Conservation (phyloP, 2,888 invertebrate species). For the Rhodophaea formosa region DNA sequence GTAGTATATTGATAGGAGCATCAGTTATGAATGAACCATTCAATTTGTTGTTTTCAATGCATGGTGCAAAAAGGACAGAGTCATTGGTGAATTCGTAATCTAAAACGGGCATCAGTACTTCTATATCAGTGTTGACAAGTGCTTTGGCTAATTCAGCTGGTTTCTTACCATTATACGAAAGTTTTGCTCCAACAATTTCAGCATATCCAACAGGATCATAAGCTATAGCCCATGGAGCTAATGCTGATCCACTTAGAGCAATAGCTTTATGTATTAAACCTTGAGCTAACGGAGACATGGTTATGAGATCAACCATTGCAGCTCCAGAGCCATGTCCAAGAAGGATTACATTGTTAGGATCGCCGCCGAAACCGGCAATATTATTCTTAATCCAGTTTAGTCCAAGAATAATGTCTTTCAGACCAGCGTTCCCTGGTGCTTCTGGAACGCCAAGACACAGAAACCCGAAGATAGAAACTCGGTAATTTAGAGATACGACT, state of each 20-base stretch:
- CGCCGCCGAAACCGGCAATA: constrained; percentile 87
- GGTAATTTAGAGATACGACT: constrained; percentile 84
- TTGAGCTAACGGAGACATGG: constrained; percentile 50
- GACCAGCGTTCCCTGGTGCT: constrained; percentile 91
- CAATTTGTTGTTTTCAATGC: constrained; percentile 52
- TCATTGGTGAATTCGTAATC: constrained; percentile 57
- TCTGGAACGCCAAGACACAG: constrained; percentile 80
- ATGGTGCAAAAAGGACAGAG: constrained; percentile 65
- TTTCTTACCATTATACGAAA: constrained; percentile 49
- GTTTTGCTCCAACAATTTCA: constrained; percentile 42
- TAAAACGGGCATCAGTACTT: constrained; percentile 43
- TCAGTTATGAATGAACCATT: constrained; percentile 52
- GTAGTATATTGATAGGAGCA: constrained; percentile 55
- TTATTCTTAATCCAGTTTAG: constrained; percentile 88
- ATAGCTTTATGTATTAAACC: constrained; percentile 63
- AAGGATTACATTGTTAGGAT: constrained; percentile 87
- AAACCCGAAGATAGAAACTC: constrained; percentile 88
- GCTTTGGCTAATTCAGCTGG: constrained; percentile 46
- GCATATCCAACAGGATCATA: constrained; percentile 65
- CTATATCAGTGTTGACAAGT: constrained; percentile 36
- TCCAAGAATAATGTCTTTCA: constrained; percentile 91
- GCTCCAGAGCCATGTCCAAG: constrained; percentile 92
- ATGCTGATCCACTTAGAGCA: constrained; percentile 62
- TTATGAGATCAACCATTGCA: constrained; percentile 71
- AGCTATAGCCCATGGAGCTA: constrained; percentile 67